Evolutionary conservation across 1,140 invertebrate genomes (phyloP), one percentile per base, ranked within the genome.

Genomic region (Parasteatoda tepidariorum): DNA sequence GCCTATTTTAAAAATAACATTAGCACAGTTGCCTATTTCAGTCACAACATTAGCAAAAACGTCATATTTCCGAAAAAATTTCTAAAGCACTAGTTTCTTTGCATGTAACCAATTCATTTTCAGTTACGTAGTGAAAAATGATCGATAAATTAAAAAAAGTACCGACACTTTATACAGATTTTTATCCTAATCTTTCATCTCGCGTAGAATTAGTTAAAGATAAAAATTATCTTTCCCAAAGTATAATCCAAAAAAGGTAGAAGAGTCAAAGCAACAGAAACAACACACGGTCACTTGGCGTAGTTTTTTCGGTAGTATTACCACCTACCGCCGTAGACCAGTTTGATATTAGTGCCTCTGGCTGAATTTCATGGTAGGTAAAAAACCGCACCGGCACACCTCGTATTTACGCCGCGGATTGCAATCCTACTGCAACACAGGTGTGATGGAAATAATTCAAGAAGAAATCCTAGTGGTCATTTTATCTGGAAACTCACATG

Each of bases 251-350:
- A 0, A 18, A 48, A 48, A 9, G 38, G 18, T 48, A 48, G 9
- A 48, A 13, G 9, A 48, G 9, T 18, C 38, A 18, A 41, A 41
- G 5, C 38, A 5, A 41, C 5, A 41, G 38, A 41, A 41, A 48
- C 18, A 4, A 4, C 18, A 48, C 9, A 13, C 18, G 38, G 38
- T 48, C 38, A 48, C 38, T 48, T 67, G 22, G 66, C 31, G 66
- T 55, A 71, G 55, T 18, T 30, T 48, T 22, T 18, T 41, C 33
- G 59, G 59, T 48, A 76, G 73, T 76, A 76, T 24, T 34, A 41
- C 73, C 73, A 38, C 73, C 73, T 64, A 64, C 73, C 59, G 22
- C 22, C 31, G 24, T 30, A 76, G 57, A 76, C 73, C 73, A 41
- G 73, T 76, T 76, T 64, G 34, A 22, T n/a, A 34, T 74, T 28